Evolutionary conservation across 30 jellyfish, hydroid and myxozoan genomes (phyloP).

Genomic region (Chironex yamaguchii): DNA sequence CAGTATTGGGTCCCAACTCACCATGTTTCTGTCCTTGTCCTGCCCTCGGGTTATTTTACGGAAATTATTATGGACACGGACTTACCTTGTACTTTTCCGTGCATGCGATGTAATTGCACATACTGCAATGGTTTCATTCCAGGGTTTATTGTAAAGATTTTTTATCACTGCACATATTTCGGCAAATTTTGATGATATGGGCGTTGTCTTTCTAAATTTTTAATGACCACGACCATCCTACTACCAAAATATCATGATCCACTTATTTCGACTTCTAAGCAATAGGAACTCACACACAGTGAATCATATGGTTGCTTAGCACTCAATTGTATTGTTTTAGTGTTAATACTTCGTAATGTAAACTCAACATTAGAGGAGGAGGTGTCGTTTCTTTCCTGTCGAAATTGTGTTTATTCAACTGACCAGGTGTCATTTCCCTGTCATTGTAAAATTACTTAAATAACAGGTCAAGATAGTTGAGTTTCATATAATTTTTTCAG

Average conservation of each 20-base stretch:
- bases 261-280: slow-evolving; percentile 22
- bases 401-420: slow-evolving; percentile 25
- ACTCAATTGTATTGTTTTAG: slow-evolving; percentile 6
- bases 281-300: slow-evolving; percentile 21
- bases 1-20: too few species aligned
- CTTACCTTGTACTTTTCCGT: too few species aligned
- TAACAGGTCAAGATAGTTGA: slow-evolving; percentile 25
- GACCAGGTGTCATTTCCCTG: slow-evolving; percentile 39
- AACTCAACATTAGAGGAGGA: slow-evolving; percentile 38
- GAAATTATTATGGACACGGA: too few species aligned
- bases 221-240: slow-evolving; percentile 19
- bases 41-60: too few species aligned
- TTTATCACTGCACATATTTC: too few species aligned
- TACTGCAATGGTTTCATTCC: too few species aligned
- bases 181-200: too few species aligned
- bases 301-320: slow-evolving; percentile 35
- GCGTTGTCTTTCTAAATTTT: background rate
- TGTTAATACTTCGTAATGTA: slow-evolving; percentile 36
- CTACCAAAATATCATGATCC: slow-evolving; percentile 13
- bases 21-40: too few species aligned
- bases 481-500: slow-evolving; percentile 30
- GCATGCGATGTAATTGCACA: too few species aligned
- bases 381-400: slow-evolving; percentile 38
- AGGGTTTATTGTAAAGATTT: too few species aligned
- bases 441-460: slow-evolving; percentile 20